Percentiles rank a stretch among this genome's conserved stretches.
These are phyloP conservation scores for Dasypolia templi DNA, from an alignment of 2,888 invertebrate species.

Conservation along the genomic window DNA sequence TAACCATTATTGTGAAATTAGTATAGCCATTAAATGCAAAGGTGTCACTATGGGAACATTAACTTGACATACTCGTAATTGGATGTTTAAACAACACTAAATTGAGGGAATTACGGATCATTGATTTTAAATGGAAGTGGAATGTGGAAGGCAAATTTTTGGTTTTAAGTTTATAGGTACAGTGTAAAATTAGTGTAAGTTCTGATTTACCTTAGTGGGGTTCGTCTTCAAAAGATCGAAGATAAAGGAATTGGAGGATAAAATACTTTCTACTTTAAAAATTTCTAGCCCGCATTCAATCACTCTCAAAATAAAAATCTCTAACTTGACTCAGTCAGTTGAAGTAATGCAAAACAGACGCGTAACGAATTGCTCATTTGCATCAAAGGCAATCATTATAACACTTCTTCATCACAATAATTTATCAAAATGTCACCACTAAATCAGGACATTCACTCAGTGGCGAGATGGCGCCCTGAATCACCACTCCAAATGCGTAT, in stretches of 20 bases:
- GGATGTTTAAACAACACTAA: conserved; percentile 71
- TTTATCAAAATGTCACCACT: conserved; percentile 73
- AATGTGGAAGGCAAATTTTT: neutral
- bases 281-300: neutral
- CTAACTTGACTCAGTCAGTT: neutral
- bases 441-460: conserved; percentile 72
- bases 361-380: conserved; percentile 46
- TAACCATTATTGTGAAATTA: conserved; percentile 73
- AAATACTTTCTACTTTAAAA: neutral
- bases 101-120: conserved; percentile 17
- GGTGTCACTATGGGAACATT: conserved; percentile 75
- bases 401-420: conserved; percentile 66
- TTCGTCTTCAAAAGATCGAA: neutral
- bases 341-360: conserved; percentile 32
- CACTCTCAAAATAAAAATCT: no score
- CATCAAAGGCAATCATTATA: conserved; percentile 61
- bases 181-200: neutral
- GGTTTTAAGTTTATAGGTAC: neutral
- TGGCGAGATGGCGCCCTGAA: conserved; percentile 63
- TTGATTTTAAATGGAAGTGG: conserved; percentile 28
- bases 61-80: conserved; percentile 71
- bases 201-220: neutral
- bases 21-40: conserved; percentile 69
- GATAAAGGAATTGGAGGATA: neutral
- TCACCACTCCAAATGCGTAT: conserved; percentile 74